A percentile compares a stretch with the other conserved stretches of the same genome.
phyloP scores from a whole-genome alignment of 2,113 vertebrate genomes.

The Sorex araneus region DNA sequence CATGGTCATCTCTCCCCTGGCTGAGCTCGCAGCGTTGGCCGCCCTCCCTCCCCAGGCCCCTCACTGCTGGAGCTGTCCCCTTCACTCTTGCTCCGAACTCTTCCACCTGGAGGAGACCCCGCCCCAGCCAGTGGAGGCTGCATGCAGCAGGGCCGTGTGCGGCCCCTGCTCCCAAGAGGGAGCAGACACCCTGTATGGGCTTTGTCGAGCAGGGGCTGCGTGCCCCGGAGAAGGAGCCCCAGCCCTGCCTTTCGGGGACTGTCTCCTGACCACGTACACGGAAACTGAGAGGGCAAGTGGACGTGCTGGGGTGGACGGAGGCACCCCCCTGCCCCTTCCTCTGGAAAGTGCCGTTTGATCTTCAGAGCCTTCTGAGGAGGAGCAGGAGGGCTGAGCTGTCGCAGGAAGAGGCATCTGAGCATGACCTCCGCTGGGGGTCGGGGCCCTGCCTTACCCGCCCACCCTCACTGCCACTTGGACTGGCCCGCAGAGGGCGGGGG shows the following conservation, averaged over 20 bases:
- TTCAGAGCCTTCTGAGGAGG: slow-evolving; percentile 54
- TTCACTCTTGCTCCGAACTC: background rate
- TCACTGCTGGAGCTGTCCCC: background rate
- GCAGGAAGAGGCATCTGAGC: background rate
- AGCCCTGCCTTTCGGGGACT: background rate
- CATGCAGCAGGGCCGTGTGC: background rate
- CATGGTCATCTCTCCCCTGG: background rate
- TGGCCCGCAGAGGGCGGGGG: background rate
- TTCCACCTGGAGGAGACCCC: too few relatives aligned
- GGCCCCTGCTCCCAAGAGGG: slow-evolving; percentile 45
- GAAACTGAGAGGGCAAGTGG: background rate
- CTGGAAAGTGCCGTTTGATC: slow-evolving; percentile 48
- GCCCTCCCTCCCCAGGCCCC: background rate
- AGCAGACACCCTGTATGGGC: background rate
- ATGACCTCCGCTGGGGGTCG: background rate
- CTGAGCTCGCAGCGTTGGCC: background rate
- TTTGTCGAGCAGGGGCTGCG: background rate
- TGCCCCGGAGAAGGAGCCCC: background rate
- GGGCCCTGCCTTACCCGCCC: background rate
- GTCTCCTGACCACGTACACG: background rate
- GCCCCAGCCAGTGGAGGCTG: too few relatives aligned
- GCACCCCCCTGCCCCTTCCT: background rate
- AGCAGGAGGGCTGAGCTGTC: background rate
- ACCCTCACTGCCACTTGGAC: background rate
- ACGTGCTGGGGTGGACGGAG: background rate